phyloP scores from a whole-genome alignment of 2,113 vertebrate species.

The Hyperoodon ampullatus region DNA sequence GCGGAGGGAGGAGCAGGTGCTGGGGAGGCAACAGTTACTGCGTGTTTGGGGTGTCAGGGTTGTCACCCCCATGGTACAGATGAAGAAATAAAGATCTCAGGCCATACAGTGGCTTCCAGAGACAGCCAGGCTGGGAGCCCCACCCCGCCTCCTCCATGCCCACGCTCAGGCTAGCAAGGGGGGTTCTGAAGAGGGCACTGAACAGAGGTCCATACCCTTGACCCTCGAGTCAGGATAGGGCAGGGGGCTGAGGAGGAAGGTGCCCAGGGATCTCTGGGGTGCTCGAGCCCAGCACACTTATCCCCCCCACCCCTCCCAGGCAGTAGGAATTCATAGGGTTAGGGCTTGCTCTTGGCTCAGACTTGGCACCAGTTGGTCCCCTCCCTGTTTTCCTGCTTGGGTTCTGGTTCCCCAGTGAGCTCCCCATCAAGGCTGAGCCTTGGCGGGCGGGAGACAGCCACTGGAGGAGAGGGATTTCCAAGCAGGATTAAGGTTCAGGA shows the following conservation, averaged over 20 bases:
- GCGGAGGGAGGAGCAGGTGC: neutral
- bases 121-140: neutral
- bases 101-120: neutral
- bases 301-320: neutral
- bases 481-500: slow-evolving; percentile 77
- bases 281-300: neutral
- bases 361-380: neutral
- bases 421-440: slow-evolving; percentile 1
- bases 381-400: neutral
- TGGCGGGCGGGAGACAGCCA: neutral
- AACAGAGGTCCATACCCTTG: neutral
- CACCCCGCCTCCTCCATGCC: neutral
- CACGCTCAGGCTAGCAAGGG: neutral
- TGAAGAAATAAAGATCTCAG: neutral
- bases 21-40: neutral
- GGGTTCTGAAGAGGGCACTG: neutral
- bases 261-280: neutral
- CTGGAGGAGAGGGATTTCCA: slow-evolving; percentile 68
- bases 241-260: neutral
- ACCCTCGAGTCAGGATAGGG: neutral
- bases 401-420: neutral
- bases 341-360: neutral
- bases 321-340: neutral
- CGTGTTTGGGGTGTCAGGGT: neutral
- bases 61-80: neutral